Base-by-base conservation (phyloP, 2,797 vertebrate genomes). In the Pygocentrus nattereri region DNA sequence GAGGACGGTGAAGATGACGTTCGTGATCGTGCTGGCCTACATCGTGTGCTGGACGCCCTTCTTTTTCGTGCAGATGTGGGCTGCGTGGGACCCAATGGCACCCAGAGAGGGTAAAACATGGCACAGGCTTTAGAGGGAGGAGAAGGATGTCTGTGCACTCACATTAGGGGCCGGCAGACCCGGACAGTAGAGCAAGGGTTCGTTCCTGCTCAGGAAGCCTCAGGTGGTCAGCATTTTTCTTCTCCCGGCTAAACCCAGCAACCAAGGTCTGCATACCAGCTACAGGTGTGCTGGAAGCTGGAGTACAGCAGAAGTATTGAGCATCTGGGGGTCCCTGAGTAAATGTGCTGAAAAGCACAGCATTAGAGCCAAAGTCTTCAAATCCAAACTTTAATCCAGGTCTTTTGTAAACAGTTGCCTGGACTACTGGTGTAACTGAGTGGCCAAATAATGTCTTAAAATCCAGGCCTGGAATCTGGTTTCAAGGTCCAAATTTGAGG, bases 51-150 rank as follows among this genome's bases (percentile, higher is more conserved):
- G 98, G 98, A 97, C 98, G 0, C 98, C 98, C 0, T 99, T 98
- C 90, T 99, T 99, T 93, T 96, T 96, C 41, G 98, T 98, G 89
- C 98, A 99, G 94, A 97, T 99, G 97, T 99, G 98, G 98, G 97
- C 97, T 0, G 98, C 96, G 25, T 99, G 98, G 98, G 98, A 99
- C 85, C 93, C 90, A 0, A 85, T 96, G 0, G 96, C 98, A 10
- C 98, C 98, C 1, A 95, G 94, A 88, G 98, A 99, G 96, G 96
- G 98, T 99, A 97, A 88, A 54, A 27, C 12, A n/a, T 30, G 25
- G 18, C 70, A 31, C 5, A 13, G 27, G 16, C 13, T 41, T 38
- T 21, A 19, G 25, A 68, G 47, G 38, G 41, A 44, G 11, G 11
- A 44, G 41, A 10, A 8, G 12, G 41, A 11, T 8, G 41, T 44